Percentiles rank a stretch among this genome's conserved stretches.
Evolutionary conservation across 2,113 vertebrate genomes (phyloP).

Genomic region (Dendrocopos noguchii): DNA sequence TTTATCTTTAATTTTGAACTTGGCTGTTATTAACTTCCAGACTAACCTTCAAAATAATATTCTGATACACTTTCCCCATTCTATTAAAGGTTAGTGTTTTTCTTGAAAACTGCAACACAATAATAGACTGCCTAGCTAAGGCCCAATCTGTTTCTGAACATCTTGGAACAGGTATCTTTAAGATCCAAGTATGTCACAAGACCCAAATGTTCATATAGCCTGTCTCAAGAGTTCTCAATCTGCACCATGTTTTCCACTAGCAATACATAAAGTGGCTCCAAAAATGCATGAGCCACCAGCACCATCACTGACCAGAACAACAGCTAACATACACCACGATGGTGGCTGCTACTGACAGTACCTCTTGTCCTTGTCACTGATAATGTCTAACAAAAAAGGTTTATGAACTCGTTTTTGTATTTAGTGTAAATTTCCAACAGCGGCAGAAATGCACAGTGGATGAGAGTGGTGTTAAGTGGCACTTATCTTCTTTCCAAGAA

Average conservation of each 20-base stretch:
- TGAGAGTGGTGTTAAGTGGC: neutral
- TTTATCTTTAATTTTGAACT: neutral
- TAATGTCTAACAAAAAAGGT: neutral
- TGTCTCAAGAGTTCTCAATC: neutral
- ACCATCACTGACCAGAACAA: neutral
- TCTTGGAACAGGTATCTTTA: neutral
- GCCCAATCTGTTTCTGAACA: neutral
- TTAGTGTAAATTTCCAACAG: neutral
- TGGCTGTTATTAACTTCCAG: neutral
- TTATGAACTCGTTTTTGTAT: neutral
- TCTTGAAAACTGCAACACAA: neutral
- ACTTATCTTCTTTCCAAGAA: neutral
- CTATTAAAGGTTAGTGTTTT: neutral
- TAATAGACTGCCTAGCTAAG: neutral
- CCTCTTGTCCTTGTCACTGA: fast-evolving
- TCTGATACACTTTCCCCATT: neutral
- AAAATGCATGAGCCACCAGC: neutral
- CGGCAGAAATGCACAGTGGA: neutral
- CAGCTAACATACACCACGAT: neutral
- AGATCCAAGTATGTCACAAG: neutral
- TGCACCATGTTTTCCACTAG: neutral
- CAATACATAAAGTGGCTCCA: neutral
- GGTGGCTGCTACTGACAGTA: neutral
- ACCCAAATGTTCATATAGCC: neutral
- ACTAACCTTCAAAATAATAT: neutral